Percentiles rank a stretch among this genome's conserved stretches.
Evolutionary conservation across 2,888 invertebrate species (phyloP).

Genomic region (Vandiemenella viatica): DNA sequence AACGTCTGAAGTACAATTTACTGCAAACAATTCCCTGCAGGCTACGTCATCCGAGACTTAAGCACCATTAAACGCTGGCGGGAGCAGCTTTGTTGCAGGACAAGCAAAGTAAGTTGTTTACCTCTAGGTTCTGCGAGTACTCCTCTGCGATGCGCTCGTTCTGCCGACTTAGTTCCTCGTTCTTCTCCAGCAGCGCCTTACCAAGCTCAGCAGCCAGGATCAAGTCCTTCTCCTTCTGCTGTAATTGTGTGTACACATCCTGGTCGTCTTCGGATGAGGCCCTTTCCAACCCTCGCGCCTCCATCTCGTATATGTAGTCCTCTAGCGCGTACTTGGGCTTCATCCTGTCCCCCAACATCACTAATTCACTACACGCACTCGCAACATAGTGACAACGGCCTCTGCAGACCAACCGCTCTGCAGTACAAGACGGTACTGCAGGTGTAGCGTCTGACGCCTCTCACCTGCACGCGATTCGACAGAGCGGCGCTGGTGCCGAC

Average conservation of each 20-base stretch:
- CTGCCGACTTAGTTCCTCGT: conserved; percentile 76
- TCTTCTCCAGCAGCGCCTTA: conserved; percentile 82
- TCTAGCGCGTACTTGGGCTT: conserved; percentile 31
- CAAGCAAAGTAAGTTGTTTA: too few relatives aligned
- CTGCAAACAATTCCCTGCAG: too few relatives aligned
- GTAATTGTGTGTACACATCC: conserved; percentile 66
- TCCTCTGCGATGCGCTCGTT: conserved; percentile 74
- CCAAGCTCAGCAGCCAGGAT: conserved; percentile 86
- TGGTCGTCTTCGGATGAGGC: conserved; percentile 20
- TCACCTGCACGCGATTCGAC: background rate
- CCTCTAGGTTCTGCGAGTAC: conserved; percentile 81
- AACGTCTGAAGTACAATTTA: too few relatives aligned
- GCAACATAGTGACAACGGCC: too few relatives aligned
- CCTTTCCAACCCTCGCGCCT: conserved; percentile 26
- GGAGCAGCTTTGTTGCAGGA: too few relatives aligned
- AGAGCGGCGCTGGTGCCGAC: background rate
- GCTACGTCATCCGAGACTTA: too few relatives aligned
- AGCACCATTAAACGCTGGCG: too few relatives aligned
- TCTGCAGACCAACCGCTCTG: too few relatives aligned
- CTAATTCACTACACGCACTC: too few relatives aligned
- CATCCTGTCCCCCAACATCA: conserved; percentile 19
- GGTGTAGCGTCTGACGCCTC: background rate
- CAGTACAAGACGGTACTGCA: too few relatives aligned
- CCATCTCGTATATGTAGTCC: conserved; percentile 36
- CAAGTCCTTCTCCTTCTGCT: conserved; percentile 83